phyloP scores from a whole-genome alignment of 2,888 invertebrate genomes.

The Isotomurus palustris region DNA sequence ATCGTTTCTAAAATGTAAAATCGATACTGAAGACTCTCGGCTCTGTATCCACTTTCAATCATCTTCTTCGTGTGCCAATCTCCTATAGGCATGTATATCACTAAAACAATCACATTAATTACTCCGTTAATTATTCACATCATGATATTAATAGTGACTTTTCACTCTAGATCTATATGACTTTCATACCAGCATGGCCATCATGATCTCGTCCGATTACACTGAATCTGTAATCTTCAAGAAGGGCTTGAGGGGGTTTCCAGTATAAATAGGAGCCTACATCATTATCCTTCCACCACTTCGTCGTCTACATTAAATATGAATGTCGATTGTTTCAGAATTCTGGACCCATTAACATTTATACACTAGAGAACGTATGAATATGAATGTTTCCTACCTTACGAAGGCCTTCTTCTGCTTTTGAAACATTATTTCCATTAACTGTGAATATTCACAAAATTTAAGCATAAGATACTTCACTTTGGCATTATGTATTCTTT shows the following conservation, averaged over 20 bases:
- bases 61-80: constrained; percentile 21
- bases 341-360: neutral
- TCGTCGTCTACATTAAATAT: neutral
- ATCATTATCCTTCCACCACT: constrained; percentile 17
- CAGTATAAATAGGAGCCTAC: constrained; percentile 12
- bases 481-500: no score
- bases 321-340: no score
- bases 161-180: neutral
- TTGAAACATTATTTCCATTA: constrained; percentile 51
- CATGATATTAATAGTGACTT: neutral
- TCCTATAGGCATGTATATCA: constrained; percentile 30
- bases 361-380: neutral
- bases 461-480: neutral
- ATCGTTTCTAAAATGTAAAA: constrained; percentile 17
- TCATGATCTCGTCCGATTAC: constrained; percentile 11
- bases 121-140: neutral
- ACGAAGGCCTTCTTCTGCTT: constrained; percentile 84
- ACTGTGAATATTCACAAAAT: neutral
- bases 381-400: constrained; percentile 60
- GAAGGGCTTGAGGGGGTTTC: constrained; percentile 8
- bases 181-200: constrained; percentile 13
- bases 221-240: constrained; percentile 16
- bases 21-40: constrained; percentile 21
- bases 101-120: neutral
- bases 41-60: constrained; percentile 21